phyloP scores from a whole-genome alignment of 2,113 vertebrate genomes.

The Ramphastos sulfuratus region DNA sequence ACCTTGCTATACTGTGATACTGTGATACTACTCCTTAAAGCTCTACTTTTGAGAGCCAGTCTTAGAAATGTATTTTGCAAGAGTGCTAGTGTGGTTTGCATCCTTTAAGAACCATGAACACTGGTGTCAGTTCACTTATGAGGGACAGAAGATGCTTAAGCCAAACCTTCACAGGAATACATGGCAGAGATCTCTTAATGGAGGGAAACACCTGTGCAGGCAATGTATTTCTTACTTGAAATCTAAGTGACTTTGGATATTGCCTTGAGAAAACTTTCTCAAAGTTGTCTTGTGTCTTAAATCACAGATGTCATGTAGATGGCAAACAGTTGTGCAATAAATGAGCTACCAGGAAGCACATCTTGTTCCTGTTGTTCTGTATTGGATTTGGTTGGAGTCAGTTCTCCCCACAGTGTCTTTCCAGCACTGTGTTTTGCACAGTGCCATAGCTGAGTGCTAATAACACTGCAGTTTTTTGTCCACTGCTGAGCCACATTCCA shows the following conservation, averaged over 20 bases:
- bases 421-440: no score
- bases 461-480: no score
- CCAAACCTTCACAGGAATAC: background rate
- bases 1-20: no score
- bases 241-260: background rate
- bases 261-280: background rate
- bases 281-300: background rate
- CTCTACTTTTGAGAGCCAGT: background rate
- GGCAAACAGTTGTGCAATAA: background rate
- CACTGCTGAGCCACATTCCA: no score
- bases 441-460: no score
- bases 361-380: background rate
- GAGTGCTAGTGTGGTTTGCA: background rate
- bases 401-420: no score
- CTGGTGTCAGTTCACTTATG: background rate
- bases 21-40: background rate
- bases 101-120: background rate
- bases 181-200: background rate
- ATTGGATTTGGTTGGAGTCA: no score
- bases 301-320: background rate
- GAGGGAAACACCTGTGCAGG: background rate
- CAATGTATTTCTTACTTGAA: background rate
- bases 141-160: background rate
- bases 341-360: no score
- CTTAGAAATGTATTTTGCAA: background rate